phyloP scores from a whole-genome alignment of 2,113 vertebrate species.

The Erpornis zantholeuca region DNA sequence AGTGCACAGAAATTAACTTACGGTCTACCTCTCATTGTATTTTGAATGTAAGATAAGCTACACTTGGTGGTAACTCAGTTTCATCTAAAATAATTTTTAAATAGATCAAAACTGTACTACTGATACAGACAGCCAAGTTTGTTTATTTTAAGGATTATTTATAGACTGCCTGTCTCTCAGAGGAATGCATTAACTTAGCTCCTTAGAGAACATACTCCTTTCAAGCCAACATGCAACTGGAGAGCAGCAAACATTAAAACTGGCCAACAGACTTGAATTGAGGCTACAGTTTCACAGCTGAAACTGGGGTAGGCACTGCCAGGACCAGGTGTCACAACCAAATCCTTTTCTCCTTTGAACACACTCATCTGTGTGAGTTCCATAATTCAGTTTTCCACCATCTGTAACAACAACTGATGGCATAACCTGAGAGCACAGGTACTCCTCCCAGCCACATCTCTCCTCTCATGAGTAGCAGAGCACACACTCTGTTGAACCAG shows the following conservation, averaged over 20 bases:
- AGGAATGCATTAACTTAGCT: constrained; percentile 20
- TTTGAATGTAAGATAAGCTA: background rate
- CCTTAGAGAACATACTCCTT: constrained; percentile 37
- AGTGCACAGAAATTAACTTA: background rate
- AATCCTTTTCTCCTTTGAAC: background rate
- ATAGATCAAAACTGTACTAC: background rate
- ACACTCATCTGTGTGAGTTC: background rate
- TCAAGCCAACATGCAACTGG: background rate
- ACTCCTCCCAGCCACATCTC: background rate
- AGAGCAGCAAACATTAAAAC: background rate
- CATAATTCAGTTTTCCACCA: background rate
- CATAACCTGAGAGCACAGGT: background rate
- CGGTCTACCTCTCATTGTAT: background rate
- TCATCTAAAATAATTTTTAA: background rate
- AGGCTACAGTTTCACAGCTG: background rate
- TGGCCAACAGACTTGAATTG: background rate
- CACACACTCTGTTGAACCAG: background rate
- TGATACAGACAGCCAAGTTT: background rate
- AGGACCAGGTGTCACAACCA: background rate
- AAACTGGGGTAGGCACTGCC: background rate
- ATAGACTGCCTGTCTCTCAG: constrained; percentile 13
- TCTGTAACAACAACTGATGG: background rate
- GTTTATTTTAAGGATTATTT: constrained; percentile 51
- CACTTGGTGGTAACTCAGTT: background rate
- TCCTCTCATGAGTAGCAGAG: background rate